phyloP scores from a whole-genome alignment of 2,888 invertebrate species.

The Xanthia icteritia region DNA sequence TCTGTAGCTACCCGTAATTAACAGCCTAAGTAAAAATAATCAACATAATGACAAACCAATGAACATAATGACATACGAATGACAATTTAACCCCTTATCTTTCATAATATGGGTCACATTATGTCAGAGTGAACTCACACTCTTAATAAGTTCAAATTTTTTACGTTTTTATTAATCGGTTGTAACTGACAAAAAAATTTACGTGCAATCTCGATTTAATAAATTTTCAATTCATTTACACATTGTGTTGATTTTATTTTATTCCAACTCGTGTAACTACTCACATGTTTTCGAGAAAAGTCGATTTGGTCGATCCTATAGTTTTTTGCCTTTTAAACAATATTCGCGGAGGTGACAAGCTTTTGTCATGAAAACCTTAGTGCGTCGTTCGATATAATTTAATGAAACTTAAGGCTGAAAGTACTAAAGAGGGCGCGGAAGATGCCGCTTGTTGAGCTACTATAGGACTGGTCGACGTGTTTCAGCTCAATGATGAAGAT shows the following conservation, averaged over 20 bases:
- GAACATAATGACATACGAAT: background rate
- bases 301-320: background rate
- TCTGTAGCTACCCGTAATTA: constrained; percentile 11
- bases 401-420: background rate
- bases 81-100: background rate
- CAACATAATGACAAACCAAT: background rate
- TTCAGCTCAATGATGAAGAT: background rate
- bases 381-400: background rate
- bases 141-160: background rate
- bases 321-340: background rate
- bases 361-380: background rate
- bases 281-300: background rate
- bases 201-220: background rate
- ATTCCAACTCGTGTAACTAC: background rate
- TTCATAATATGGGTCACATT: background rate
- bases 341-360: too few species aligned
- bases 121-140: background rate
- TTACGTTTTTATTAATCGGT: background rate
- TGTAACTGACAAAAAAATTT: background rate
- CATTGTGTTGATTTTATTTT: constrained; percentile 21
- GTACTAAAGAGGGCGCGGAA: background rate
- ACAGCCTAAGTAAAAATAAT: background rate
- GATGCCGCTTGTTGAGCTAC: background rate
- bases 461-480: too few species aligned
- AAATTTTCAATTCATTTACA: constrained; percentile 18